Conservation (phyloP, 2,888 invertebrate genomes). For the Yponomeuta cagnagella region DNA sequence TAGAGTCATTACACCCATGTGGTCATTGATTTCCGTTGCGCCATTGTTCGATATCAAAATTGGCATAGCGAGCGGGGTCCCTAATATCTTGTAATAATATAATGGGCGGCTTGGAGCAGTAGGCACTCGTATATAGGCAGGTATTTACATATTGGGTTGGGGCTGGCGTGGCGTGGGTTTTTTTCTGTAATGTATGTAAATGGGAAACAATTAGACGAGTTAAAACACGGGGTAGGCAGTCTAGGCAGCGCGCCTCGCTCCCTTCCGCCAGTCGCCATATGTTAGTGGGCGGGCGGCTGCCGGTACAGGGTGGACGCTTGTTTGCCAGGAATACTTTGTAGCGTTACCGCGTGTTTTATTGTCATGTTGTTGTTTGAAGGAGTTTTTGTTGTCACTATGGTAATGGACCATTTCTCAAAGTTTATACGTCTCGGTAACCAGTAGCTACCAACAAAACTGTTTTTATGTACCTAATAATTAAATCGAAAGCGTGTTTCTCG, state of each 20-base stretch:
- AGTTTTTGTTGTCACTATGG: too few species aligned
- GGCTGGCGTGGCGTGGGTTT: slow-evolving; percentile 59
- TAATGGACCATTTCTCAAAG: too few species aligned
- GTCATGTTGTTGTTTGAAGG: neutral
- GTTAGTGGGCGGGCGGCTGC: slow-evolving; percentile 56
- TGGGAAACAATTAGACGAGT: slow-evolving; percentile 74
- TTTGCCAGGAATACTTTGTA: neutral
- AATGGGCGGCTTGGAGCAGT: slow-evolving; percentile 1
- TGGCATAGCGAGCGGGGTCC: slow-evolving; percentile 38
- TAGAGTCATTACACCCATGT: slow-evolving; percentile 19
- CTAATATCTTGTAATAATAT: slow-evolving; percentile 25
- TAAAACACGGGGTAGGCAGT: slow-evolving; percentile 73
- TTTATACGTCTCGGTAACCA: too few species aligned
- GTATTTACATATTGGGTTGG: slow-evolving; percentile 58
- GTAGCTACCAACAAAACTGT: too few species aligned
- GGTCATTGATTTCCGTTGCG: slow-evolving; percentile 65
- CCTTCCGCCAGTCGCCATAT: slow-evolving; percentile 53
- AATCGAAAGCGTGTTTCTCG: too few species aligned
- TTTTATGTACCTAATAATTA: too few species aligned
- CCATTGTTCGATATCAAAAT: slow-evolving; percentile 48
- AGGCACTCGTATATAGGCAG: neutral
- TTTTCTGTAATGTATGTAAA: slow-evolving; percentile 73
- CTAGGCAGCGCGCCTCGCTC: slow-evolving; percentile 66
- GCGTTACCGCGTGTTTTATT: neutral
- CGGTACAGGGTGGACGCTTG: slow-evolving; percentile 10